These are phyloP conservation scores for Edolisoma coerulescens DNA, from an alignment of 2,113 vertebrate species.

Conservation along the genomic window DNA sequence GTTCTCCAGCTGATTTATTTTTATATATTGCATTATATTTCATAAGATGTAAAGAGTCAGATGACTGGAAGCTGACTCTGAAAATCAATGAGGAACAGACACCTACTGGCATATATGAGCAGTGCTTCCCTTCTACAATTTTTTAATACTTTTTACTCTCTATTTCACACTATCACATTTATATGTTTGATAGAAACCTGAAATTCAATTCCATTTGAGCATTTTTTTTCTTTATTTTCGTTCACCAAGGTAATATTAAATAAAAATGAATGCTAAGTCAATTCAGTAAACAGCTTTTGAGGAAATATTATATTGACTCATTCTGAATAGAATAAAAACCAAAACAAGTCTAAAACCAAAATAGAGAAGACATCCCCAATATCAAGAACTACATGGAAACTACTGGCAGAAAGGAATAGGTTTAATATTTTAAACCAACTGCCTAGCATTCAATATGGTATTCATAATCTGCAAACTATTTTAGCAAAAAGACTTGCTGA, in stretches of 20 bases:
- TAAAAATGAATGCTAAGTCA: background rate
- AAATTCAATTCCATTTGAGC: background rate
- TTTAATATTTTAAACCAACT: background rate
- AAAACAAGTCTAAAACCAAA: background rate
- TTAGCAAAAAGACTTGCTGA: background rate
- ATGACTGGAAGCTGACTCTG: background rate
- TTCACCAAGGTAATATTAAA: background rate
- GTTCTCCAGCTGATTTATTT: slow-evolving; percentile 11
- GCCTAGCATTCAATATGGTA: background rate
- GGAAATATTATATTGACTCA: background rate
- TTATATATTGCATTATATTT: background rate
- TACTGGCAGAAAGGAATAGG: background rate
- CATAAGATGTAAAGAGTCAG: background rate
- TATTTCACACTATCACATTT: background rate
- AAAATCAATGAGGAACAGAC: slow-evolving; percentile 18
- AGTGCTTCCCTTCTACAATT: background rate
- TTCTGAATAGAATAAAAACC: background rate
- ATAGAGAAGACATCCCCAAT: background rate
- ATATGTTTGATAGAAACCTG: background rate
- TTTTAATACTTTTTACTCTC: background rate
- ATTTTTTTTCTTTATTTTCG: background rate
- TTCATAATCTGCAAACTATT: background rate
- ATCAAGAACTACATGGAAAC: background rate
- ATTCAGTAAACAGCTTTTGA: background rate
- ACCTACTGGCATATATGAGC: background rate